These are phyloP conservation scores for Riparia riparia DNA, from an alignment of 2,113 vertebrate species.

Conservation along the genomic window DNA sequence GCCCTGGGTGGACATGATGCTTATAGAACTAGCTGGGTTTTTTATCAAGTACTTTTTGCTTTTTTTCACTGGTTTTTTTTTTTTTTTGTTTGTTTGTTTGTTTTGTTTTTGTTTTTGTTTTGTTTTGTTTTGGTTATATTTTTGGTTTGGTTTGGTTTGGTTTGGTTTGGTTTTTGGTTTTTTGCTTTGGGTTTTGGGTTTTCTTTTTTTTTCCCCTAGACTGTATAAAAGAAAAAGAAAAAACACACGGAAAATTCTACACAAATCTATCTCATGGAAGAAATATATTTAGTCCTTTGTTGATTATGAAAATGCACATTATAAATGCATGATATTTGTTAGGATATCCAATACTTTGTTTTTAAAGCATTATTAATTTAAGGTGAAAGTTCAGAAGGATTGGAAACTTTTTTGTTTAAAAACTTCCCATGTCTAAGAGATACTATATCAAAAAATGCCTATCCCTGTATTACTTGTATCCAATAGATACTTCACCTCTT, in stretches of 20 bases:
- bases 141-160: too few species aligned
- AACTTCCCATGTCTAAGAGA: background rate
- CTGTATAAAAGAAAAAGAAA: background rate
- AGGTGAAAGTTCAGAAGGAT: background rate
- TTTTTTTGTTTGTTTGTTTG: background rate
- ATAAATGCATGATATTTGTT: background rate
- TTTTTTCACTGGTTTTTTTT: background rate
- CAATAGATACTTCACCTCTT: background rate
- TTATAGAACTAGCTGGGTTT: background rate
- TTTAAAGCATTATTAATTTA: background rate
- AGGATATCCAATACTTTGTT: background rate
- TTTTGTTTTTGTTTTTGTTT: too few species aligned
- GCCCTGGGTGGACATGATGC: background rate
- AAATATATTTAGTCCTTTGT: background rate
- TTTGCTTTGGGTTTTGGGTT: too few species aligned
- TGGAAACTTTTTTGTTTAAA: background rate
- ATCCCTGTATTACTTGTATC: background rate
- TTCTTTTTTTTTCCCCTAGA: accelerated
- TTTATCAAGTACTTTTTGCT: background rate
- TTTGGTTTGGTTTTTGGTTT: too few species aligned
- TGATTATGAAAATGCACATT: background rate
- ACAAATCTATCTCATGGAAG: background rate
- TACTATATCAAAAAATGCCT: background rate
- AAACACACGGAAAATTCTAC: background rate
- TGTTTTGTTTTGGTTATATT: too few species aligned